Evolutionary conservation across 2,113 vertebrate genomes (phyloP).

Genomic region (Halichoeres trimaculatus): DNA sequence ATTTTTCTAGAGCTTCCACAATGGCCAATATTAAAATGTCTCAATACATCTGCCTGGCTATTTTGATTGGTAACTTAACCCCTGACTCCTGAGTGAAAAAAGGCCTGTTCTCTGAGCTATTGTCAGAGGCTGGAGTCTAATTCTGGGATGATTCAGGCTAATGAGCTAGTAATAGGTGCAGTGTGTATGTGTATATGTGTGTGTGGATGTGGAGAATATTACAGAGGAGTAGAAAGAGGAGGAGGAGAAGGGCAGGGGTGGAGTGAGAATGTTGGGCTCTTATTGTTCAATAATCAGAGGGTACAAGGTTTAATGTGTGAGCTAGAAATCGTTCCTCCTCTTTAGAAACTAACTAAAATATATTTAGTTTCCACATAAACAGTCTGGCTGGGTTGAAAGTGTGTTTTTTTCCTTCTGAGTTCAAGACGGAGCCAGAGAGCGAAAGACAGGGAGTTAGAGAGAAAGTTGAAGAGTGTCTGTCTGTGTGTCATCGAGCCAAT

Average conservation of each 20-base stretch:
- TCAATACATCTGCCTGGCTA: conserved; percentile 94
- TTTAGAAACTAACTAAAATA: conserved; percentile 29
- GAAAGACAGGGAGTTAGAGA: conserved; percentile 54
- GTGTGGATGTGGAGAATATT: conserved; percentile 95
- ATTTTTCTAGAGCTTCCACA: conserved; percentile 95
- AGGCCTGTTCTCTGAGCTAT: conserved; percentile 90
- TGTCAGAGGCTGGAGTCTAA: conserved; percentile 95
- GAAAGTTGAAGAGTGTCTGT: conserved; percentile 81
- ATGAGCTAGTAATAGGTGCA: conserved; percentile 91
- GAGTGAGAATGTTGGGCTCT: conserved; percentile 84
- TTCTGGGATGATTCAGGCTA: conserved; percentile 98
- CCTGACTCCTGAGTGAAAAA: conserved; percentile 95
- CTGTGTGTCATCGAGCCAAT: conserved; percentile 80
- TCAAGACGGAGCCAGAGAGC: conserved; percentile 26
- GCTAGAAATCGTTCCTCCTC: conserved; percentile 46
- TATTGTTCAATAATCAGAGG: conserved; percentile 93
- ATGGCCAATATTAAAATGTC: conserved; percentile 99
- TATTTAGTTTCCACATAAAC: conserved; percentile 45
- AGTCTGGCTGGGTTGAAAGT: conserved; percentile 21
- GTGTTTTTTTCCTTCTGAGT: conserved; percentile 30
- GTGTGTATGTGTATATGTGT: conserved; percentile 86
- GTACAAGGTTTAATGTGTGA: conserved; percentile 73
- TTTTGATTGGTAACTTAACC: conserved; percentile 99
- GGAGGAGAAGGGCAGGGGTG: conserved; percentile 88
- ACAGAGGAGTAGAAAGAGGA: conserved; percentile 90